Conservation (phyloP, 53 echinoderm and acorn worm genomes). For the Antedon mediterranea region DNA sequence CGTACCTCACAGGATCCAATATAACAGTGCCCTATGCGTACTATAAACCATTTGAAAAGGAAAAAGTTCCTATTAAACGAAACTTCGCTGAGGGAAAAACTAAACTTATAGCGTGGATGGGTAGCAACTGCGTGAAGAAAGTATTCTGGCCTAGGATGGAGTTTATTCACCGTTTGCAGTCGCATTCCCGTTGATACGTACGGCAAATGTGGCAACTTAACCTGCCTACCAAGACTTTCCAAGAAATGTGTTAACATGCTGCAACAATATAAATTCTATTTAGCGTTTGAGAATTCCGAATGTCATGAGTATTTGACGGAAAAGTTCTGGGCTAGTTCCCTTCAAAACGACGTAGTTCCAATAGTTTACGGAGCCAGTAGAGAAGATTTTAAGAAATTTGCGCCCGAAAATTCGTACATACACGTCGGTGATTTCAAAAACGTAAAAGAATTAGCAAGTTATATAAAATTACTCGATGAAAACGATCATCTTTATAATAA, state of each 20-base stretch:
- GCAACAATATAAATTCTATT: conserved; percentile 53
- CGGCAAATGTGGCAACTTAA: conserved; percentile 51
- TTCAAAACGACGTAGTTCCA: conserved; percentile 54
- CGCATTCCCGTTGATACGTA: conserved; percentile 46
- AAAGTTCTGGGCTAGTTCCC: conserved; percentile 47
- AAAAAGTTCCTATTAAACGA: neutral
- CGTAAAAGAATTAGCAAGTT: conserved; percentile 30
- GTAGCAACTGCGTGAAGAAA: conserved; percentile 61
- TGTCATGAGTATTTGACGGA: conserved; percentile 68
- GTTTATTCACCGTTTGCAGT: conserved; percentile 32
- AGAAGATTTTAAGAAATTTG: conserved; percentile 33
- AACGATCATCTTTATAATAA: conserved; percentile 41
- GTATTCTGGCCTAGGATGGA: conserved; percentile 83
- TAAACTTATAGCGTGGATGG: conserved; percentile 64
- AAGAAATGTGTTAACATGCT: conserved; percentile 36
- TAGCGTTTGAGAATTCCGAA: conserved; percentile 67
- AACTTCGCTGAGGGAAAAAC: conserved; percentile 38
- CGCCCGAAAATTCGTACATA: conserved; percentile 62
- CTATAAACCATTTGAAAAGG: conserved; percentile 14
- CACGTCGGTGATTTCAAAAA: conserved; percentile 58
- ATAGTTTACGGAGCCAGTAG: conserved; percentile 60
- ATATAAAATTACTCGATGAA: conserved; percentile 35
- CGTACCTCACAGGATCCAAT: conserved; percentile 40
- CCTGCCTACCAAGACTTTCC: conserved; percentile 52
- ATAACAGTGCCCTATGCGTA: conserved; percentile 47